Evolutionary conservation across 2,888 invertebrate species (phyloP).

Genomic region (Ophion slaviceki): DNA sequence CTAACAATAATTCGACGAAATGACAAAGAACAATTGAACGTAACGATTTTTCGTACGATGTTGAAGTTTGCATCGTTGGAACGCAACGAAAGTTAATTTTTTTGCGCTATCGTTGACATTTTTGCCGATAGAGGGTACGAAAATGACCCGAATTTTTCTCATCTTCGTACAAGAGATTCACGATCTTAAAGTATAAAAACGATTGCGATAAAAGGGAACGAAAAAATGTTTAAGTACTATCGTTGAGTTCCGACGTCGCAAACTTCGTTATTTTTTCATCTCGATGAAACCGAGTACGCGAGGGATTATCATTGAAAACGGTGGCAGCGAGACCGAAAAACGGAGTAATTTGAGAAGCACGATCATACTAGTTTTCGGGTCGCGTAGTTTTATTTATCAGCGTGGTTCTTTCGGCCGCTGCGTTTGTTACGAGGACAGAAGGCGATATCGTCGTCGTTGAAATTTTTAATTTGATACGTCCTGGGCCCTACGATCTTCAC

Average conservation of each 20-base stretch:
- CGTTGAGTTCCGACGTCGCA: too few relatives aligned
- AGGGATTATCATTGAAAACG: too few relatives aligned
- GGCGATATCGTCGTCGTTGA: constrained; percentile 20
- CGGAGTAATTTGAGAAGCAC: too few relatives aligned
- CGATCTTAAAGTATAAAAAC: too few relatives aligned
- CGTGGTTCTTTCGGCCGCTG: background rate
- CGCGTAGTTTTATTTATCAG: background rate
- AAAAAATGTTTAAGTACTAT: too few relatives aligned
- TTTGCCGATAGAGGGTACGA: background rate
- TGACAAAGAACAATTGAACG: background rate
- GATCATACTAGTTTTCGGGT: background rate
- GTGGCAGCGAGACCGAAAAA: too few relatives aligned
- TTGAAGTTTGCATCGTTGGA: too few relatives aligned
- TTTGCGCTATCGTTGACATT: too few relatives aligned
- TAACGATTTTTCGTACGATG: background rate
- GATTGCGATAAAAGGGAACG: too few relatives aligned
- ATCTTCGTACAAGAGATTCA: background rate
- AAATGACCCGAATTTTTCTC: background rate
- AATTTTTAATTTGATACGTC: constrained; percentile 27
- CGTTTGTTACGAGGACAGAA: constrained; percentile 26
- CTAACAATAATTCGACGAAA: background rate
- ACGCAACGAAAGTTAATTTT: too few relatives aligned
- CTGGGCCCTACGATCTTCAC: constrained; percentile 5
- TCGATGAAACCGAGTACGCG: background rate
- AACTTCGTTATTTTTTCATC: background rate